Percentiles rank a stretch among this genome's conserved stretches.
These are phyloP conservation scores for Paralvinella palmiformis DNA, from an alignment of 1,140 invertebrate species.

Conservation along the genomic window DNA sequence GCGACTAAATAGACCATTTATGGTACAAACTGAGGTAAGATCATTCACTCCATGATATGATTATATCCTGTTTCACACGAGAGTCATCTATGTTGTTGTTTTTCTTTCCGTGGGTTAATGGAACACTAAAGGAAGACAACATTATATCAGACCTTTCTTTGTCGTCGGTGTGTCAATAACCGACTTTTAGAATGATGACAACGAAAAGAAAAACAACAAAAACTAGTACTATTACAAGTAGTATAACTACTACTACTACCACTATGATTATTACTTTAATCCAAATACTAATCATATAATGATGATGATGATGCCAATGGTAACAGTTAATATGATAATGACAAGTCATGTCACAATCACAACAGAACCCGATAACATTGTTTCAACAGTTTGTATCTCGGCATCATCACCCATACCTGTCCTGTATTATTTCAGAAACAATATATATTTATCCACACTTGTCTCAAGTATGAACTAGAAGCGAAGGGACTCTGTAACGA, in stretches of 20 bases:
- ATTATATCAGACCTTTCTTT: not conserved
- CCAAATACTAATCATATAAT: not conserved
- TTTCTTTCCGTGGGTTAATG: not conserved
- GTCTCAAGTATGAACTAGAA: not conserved
- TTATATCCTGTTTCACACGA: no score
- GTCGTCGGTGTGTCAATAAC: not conserved
- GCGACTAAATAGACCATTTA: slow-evolving; percentile 93
- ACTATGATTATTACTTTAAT: no score
- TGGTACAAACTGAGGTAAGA: slow-evolving; percentile 70
- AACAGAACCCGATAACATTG: not conserved
- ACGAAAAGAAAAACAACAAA: no score
- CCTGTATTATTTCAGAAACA: slow-evolving; percentile 1
- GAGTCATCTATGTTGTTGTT: no score
- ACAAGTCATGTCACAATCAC: not conserved
- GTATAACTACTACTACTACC: no score
- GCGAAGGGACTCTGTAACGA: not conserved
- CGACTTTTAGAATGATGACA: not conserved
- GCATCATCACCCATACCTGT: not conserved
- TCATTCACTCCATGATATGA: no score
- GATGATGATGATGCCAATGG: not conserved
- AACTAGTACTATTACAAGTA: no score
- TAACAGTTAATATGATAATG: not conserved
- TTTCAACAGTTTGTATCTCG: not conserved
- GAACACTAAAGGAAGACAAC: not conserved
- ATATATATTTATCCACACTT: slow-evolving; percentile 9